phyloP scores from a whole-genome alignment of 2,797 vertebrate genomes.

The Neopelma chrysocephalum region DNA sequence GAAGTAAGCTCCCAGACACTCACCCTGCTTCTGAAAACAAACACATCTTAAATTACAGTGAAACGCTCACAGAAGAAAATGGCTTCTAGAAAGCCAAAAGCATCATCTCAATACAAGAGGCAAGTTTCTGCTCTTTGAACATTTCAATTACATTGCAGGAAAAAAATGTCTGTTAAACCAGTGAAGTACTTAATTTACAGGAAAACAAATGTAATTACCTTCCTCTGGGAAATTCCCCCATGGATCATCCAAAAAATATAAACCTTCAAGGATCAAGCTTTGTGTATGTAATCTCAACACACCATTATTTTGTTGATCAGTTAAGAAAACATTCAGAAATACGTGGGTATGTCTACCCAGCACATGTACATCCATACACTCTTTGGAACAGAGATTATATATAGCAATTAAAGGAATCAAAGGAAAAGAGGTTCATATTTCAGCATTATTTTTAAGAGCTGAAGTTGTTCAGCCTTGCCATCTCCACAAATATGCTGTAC shows the following conservation, averaged over 20 bases:
- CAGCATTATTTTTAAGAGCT: background rate
- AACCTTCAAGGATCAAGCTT: slow-evolving; percentile 14
- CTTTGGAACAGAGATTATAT: background rate
- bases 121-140: background rate
- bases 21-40: background rate
- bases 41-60: background rate
- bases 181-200: background rate
- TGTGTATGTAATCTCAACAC: background rate
- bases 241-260: slow-evolving; percentile 3
- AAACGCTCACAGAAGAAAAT: background rate
- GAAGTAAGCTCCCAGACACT: background rate
- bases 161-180: background rate
- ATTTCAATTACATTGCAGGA: background rate
- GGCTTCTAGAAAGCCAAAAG: background rate
- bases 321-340: background rate
- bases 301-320: background rate
- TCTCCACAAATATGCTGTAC: background rate
- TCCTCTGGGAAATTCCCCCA: background rate
- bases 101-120: background rate
- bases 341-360: background rate
- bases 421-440: background rate
- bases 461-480: background rate
- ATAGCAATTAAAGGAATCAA: background rate
- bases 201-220: background rate
- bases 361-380: background rate